Evolutionary conservation across 2,888 invertebrate genomes (phyloP), one percentile per base, ranked within the genome.

Genomic region (Seira ritae): DNA sequence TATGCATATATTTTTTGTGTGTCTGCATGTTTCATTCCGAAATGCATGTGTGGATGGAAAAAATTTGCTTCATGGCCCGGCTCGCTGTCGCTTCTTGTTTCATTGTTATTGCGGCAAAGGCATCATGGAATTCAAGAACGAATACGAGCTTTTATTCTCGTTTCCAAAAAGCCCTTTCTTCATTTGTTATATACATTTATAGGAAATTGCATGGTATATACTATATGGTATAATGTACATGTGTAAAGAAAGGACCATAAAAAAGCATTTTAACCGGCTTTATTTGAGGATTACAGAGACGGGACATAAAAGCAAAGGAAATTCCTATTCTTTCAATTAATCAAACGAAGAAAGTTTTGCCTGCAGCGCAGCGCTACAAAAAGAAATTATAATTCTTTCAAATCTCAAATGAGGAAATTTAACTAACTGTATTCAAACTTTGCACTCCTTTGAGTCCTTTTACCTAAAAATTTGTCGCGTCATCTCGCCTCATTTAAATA

Each of bases 61-160:
- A 31, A 31, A 31, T 8, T 31, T 31, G 31, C 31, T 31, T 31
- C 3, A 8, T 31, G 31, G 8, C 31, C 8, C 31, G 31, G 31
- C 31, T 55, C 55, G 55, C 12, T 12, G 42, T 42, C 42, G 42
- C n/a, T 55, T n/a, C n/a, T 55, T 12, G 42, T 17, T 55, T 55
- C 55, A 55, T 55, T 55, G 55, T 55, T 55, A 55, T 55, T 55
- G 55, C 55, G 55, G 55, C 55, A 55, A 55, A 55, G 12, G 55
- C 42, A 55, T 55, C 55, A 12, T 55, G 55, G 42, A 55, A 55
- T 55, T 55, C 55, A 8, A 55, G 12, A 31, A 31, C 31, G 31
- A 31, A 31, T 8, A 2, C 31, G 8, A 31, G 8, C 31, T 4
- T 4, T 8, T 8, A 31, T 31, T 31, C 31, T 8, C 31, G 31